Evolutionary conservation across 2,113 vertebrate genomes (phyloP).

Genomic region (Melanocharis versteri): DNA sequence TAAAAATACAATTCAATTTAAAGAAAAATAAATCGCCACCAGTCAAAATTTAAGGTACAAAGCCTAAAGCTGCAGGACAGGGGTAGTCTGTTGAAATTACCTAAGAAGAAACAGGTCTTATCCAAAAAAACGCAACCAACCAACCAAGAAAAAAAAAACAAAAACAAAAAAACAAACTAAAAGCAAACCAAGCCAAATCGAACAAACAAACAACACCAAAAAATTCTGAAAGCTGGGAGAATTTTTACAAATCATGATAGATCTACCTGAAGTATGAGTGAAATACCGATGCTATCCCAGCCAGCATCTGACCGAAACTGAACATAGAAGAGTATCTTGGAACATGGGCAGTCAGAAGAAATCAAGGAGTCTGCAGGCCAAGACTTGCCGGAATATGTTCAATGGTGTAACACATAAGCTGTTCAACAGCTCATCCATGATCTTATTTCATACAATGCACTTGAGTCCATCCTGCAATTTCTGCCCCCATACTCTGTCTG

Average conservation of each 20-base stretch:
- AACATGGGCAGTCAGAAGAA: not conserved
- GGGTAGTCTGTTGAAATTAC: not conserved
- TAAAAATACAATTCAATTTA: not conserved
- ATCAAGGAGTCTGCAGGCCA: not conserved
- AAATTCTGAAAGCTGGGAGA: not conserved
- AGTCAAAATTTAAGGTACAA: not conserved
- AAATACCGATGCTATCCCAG: not conserved
- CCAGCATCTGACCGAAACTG: not conserved
- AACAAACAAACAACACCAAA: no score
- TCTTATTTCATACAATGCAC: not conserved
- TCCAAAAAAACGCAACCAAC: not conserved
- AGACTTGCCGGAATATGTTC: not conserved
- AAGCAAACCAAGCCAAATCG: not conserved
- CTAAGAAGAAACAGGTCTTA: not conserved
- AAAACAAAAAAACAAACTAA: not conserved
- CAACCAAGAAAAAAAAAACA: no score
- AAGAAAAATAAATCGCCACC: not conserved
- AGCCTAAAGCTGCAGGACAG: not conserved
- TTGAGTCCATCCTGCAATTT: not conserved
- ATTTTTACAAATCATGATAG: not conserved
- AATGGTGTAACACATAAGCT: not conserved
- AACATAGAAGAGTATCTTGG: not conserved
- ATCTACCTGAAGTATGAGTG: not conserved
- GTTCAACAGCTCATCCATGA: not conserved
- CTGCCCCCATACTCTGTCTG: not conserved